A percentile compares a stretch with the other conserved stretches of the same genome.
Conservation (phyloP, 2,797 vertebrate species). For the Botia almorhae region DNA sequence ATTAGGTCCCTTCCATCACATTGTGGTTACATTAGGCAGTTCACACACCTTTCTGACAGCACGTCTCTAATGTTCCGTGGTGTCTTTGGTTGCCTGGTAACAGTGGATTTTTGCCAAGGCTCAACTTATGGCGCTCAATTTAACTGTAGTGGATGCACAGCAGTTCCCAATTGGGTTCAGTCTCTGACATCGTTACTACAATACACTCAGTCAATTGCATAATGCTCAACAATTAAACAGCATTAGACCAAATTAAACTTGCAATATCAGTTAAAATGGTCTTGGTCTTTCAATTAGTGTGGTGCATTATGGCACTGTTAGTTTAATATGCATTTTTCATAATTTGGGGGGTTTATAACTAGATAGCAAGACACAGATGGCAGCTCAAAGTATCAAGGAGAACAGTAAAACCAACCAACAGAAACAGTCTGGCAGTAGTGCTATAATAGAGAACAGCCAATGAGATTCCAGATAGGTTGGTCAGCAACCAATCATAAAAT, state of each 20-base stretch:
- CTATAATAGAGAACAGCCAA: background rate
- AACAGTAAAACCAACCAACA: slow-evolving; percentile 12
- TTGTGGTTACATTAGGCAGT: slow-evolving; percentile 38
- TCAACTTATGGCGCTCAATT: slow-evolving; percentile 37
- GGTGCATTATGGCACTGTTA: background rate
- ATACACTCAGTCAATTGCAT: slow-evolving; percentile 7
- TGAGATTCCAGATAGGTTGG: slow-evolving; percentile 1
- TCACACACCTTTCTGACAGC: slow-evolving; percentile 40
- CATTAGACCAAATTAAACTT: slow-evolving; percentile 12
- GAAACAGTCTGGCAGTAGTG: background rate
- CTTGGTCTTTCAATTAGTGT: background rate
- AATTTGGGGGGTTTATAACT: slow-evolving; percentile 16
- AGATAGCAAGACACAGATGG: slow-evolving; percentile 31
- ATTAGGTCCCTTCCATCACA: slow-evolving; percentile 40
- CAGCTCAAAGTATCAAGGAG: slow-evolving; percentile 25
- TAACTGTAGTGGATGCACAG: slow-evolving; percentile 15
- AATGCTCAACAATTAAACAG: background rate
- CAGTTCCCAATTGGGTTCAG: slow-evolving; percentile 34
- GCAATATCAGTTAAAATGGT: background rate
- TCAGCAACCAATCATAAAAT: slow-evolving; percentile 7
- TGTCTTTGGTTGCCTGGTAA: slow-evolving; percentile 60
- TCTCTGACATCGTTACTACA: slow-evolving; percentile 10
- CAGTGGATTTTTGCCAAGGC: slow-evolving; percentile 49
- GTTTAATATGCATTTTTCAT: background rate
- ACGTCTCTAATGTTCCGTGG: slow-evolving; percentile 36